Conservation (phyloP, 2,888 invertebrate species). For the Baccha elongata region DNA sequence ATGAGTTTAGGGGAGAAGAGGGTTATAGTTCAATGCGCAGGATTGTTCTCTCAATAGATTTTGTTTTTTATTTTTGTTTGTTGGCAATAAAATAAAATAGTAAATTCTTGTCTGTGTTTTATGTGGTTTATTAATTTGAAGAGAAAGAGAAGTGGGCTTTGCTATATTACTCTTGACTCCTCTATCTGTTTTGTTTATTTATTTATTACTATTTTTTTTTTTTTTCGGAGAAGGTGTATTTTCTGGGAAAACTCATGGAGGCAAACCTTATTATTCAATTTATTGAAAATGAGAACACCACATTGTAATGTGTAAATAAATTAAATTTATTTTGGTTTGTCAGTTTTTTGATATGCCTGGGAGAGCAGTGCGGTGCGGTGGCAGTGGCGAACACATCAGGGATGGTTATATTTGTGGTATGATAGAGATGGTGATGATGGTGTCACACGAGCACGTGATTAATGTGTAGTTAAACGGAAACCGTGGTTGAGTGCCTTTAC, state of each 20-base stretch:
- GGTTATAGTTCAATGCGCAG: slow-evolving; percentile 45
- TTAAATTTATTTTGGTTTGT: slow-evolving; percentile 74
- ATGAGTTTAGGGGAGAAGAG: not conserved
- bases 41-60: not conserved
- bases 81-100: not conserved
- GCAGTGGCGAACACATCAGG: not conserved
- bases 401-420: slow-evolving; percentile 10
- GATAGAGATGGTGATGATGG: slow-evolving; percentile 30
- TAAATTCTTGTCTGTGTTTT: slow-evolving; percentile 17
- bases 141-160: slow-evolving; percentile 5
- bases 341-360: slow-evolving; percentile 66
- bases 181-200: not conserved
- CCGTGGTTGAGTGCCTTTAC: slow-evolving; percentile 37
- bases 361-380: slow-evolving; percentile 4
- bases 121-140: slow-evolving; percentile 29
- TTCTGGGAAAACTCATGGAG: slow-evolving; percentile 50
- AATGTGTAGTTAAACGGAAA: slow-evolving; percentile 74
- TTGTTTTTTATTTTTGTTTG: slow-evolving; percentile 1
- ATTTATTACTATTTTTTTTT: not conserved
- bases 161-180: not conserved
- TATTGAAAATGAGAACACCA: slow-evolving; percentile 73
- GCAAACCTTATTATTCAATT: slow-evolving; percentile 72
- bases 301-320: slow-evolving; percentile 74
- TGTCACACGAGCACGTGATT: slow-evolving; percentile 71
- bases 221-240: slow-evolving; percentile 6